phyloP scores from a whole-genome alignment of 2,888 invertebrate genomes.

The Torymus aiolomorphi region DNA sequence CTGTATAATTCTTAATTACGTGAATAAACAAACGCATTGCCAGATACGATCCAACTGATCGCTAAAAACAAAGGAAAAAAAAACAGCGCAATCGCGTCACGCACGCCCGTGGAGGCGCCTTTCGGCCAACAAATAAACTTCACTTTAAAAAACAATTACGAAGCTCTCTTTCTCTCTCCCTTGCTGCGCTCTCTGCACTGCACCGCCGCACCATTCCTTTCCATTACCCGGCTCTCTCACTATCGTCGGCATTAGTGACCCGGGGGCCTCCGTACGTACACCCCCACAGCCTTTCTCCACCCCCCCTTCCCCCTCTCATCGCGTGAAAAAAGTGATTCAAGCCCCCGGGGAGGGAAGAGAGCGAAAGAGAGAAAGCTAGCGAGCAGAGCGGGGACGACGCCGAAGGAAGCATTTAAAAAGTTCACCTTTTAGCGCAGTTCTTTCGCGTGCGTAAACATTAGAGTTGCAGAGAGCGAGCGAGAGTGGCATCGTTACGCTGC shows the following conservation, averaged over 20 bases:
- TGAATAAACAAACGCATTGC: no score
- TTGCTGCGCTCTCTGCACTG: no score
- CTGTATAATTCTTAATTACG: no score
- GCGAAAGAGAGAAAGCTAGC: background rate
- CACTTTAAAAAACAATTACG: no score
- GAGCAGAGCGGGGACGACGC: background rate
- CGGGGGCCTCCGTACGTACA: background rate
- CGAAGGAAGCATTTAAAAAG: conserved; percentile 48
- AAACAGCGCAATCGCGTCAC: no score
- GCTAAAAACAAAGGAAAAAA: no score
- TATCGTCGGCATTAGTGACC: background rate
- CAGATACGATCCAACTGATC: no score
- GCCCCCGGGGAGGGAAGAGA: conserved; percentile 1
- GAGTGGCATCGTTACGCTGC: conserved; percentile 44
- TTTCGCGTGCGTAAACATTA: conserved; percentile 50
- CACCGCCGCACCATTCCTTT: no score
- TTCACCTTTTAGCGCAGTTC: conserved; percentile 41
- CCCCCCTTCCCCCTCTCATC: background rate
- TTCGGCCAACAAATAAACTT: no score
- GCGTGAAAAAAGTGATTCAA: conserved; percentile 22
- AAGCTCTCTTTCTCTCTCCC: no score
- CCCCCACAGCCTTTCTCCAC: background rate
- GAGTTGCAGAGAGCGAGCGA: conserved; percentile 12
- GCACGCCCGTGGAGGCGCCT: no score
- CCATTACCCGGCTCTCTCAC: background rate